Evolutionary conservation across 2,888 invertebrate species (phyloP), one percentile per base, ranked within the genome.

Genomic region (Macrophya annulata): DNA sequence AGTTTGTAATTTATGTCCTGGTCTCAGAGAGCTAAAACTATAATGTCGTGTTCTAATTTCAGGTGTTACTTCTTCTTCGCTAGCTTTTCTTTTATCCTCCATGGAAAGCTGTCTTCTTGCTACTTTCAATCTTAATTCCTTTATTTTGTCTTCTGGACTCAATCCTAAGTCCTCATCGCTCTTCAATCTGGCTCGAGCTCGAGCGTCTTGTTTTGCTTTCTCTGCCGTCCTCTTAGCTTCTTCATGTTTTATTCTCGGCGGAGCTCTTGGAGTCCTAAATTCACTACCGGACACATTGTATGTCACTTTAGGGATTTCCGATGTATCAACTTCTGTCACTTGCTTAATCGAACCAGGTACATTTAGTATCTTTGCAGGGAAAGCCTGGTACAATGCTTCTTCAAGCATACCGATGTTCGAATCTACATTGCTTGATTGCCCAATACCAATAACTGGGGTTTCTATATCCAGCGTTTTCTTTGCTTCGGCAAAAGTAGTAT

Each of bases 121-220:
- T 0, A 93, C 92, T 88, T 94, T 95, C 89, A 95, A 93, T 85
- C 95, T 94, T 25, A 96, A 89, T 84, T 95, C 93, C 86, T 94
- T 94, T 85, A 96, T 93, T 89, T 95, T 96, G 86, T 96, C 96
- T 90, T 96, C 96, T 0, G 96, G 96, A 92, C 96, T 96, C n/a
- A 96, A 93, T 1, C 97, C 96, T 40, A 97, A 92, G 90, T 97
- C 97, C 87, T 96, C 96, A 90, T 97, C 97, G 85, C 96, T 96
- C 92, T 96, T 96, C 40, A 96, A 93, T 76, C 96, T 94, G 10
- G 96, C 96, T 79, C 96, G 94, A 31, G 95, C 96, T 85, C 96
- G 93, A 0, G 96, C 95, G 87, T 96, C 95, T 86, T 95, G 95
- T 86, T 96, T 95, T 77, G 96, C 93, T 91, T 96, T 95, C 89